Base-by-base conservation (phyloP, 2,113 vertebrate species). In the Globicephala melas region DNA sequence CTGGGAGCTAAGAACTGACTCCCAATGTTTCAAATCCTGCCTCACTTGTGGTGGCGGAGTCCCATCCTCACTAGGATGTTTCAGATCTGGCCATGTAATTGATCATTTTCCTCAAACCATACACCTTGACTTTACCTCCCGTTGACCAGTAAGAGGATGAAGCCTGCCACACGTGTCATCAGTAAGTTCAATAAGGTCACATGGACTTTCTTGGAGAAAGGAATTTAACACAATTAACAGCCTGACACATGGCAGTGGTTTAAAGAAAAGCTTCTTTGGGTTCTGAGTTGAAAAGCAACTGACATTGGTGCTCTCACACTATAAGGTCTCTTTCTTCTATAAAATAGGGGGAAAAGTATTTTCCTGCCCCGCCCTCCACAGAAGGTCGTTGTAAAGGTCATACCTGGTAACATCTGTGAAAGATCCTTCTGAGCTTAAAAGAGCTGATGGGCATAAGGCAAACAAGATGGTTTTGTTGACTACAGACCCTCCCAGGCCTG, bases 251-350 rank as follows among this genome's bases (percentile, higher is more conserved):
- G n/a, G 28, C 44, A 93, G 55, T 18, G 3, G 25, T 26, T 68
- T 74, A 15, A 44, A 55, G 44, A 58, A 92, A 63, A 89, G 25
- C 31, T 18, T 86, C 36, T n/a, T 84, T 74, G 71, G 53, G 18
- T 63, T 97, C 41, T 81, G 13, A 23, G 25, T 44, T 96, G 67
- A 55, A 92, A 77, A 87, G 68, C 13, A 53, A n/a, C 36, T 85
- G 36, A 15, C 38, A 33, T 23, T 85, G 82, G 53, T 70, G n/a
- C 7, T 89, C 36, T 77, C n/a, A 85, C 25, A 25, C 20, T 60
- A 4, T 44, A 71, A 44, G 33, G 28, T 50, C 44, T 70, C 41
- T 50, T 73, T 79, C 55, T 71, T 87, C 31, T 55, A 17, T 47
- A 77, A 91, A 70, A 63, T 73, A 23, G 5, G 1, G 74, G 4